Conservation (phyloP, 2,797 vertebrate genomes). For the Melanotaenia pygmaea region DNA sequence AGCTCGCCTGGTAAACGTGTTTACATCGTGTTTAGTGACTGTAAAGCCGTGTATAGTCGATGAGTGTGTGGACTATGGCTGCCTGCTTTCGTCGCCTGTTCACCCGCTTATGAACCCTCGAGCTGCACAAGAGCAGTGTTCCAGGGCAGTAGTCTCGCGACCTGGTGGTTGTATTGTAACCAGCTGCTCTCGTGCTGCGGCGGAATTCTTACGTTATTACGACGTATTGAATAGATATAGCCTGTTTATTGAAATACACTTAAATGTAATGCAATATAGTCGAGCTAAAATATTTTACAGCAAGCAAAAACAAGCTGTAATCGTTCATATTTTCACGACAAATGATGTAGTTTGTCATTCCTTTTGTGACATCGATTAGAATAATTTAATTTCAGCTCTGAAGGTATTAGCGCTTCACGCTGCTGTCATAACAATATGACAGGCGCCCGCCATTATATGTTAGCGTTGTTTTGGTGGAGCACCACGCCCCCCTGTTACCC, state of each 20-base stretch:
- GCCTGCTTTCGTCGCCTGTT: constrained; percentile 43
- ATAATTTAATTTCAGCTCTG: neutral
- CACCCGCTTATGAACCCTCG: constrained; percentile 66
- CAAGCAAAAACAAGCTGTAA: neutral
- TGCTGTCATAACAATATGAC: constrained; percentile 75
- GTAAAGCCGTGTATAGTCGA: constrained; percentile 18
- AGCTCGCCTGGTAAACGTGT: neutral
- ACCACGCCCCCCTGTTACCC: constrained; percentile 81
- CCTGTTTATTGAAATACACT: neutral
- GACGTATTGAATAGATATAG: constrained; percentile 1
- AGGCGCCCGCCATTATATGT: constrained; percentile 80
- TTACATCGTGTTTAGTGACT: constrained; percentile 17
- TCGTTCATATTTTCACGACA: neutral
- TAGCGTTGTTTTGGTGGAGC: constrained; percentile 75
- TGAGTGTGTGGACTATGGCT: constrained; percentile 33
- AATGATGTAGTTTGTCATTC: neutral
- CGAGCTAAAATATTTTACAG: neutral
- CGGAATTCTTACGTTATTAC: constrained; percentile 38
- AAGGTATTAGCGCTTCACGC: constrained; percentile 39
- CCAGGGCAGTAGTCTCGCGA: constrained; percentile 51
- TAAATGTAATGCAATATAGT: neutral
- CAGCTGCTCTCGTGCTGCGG: constrained; percentile 47
- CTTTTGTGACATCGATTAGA: neutral
- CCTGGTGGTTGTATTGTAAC: constrained; percentile 26
- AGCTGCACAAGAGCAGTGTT: constrained; percentile 27